phyloP scores from a whole-genome alignment of 35 echinoderm and acorn worm genomes.

The Amphiura filiformis region DNA sequence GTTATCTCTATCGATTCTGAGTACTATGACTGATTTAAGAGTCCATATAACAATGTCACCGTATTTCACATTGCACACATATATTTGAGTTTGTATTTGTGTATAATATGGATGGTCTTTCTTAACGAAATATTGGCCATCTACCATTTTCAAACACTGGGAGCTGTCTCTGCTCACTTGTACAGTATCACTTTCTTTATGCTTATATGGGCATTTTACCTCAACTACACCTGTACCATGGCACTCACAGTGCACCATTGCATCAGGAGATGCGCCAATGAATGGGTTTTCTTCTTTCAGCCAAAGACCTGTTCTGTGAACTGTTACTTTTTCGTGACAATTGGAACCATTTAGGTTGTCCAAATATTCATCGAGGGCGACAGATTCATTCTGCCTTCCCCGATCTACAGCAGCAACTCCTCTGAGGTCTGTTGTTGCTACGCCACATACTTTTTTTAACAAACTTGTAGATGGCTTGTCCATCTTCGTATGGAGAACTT shows the following conservation, averaged over 20 bases:
- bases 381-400: not conserved
- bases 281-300: not conserved
- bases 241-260: not conserved
- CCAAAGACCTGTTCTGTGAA: not conserved
- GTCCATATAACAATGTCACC: constrained; percentile 40
- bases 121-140: constrained; percentile 1
- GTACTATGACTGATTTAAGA: not conserved
- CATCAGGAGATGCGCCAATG: not conserved
- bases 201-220: constrained; percentile 8
- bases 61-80: constrained; percentile 19
- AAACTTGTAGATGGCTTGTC: not conserved
- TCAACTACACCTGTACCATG: not conserved
- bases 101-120: constrained; percentile 20
- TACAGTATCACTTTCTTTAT: not conserved
- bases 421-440: not conserved
- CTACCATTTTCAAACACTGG: not conserved
- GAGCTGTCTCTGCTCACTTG: not conserved
- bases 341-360: not conserved
- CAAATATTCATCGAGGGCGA: not conserved
- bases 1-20: constrained; percentile 13
- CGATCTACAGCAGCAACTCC: not conserved
- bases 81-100: constrained; percentile 42
- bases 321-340: not conserved
- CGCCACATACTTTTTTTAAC: not conserved
- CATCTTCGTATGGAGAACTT: not conserved